These are phyloP conservation scores for Andrena haemorrhoa DNA, from an alignment of 2,888 invertebrate genomes.

Conservation along the genomic window DNA sequence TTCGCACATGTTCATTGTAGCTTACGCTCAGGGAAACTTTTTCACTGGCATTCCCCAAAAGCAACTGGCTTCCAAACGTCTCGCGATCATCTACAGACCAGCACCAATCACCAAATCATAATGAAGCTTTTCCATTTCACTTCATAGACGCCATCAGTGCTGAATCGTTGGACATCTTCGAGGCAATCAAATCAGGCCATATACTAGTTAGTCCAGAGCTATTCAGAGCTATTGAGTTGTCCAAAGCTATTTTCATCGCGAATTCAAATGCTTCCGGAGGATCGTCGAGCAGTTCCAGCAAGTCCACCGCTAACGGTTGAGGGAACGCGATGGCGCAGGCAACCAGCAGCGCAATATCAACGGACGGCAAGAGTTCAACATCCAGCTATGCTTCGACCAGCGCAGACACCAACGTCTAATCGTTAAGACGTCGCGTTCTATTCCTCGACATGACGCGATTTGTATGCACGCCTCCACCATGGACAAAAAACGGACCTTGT, in stretches of 20 bases:
- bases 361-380: conserved; percentile 66
- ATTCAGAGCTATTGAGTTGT: too few species aligned
- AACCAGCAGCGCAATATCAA: conserved; percentile 52
- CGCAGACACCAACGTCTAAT: conserved; percentile 65
- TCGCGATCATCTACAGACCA: too few species aligned
- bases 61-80: too few species aligned
- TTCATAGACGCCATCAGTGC: conserved; percentile 51
- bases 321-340: too few species aligned
- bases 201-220: too few species aligned
- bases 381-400: conserved; percentile 70
- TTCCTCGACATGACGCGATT: neutral
- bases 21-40: too few species aligned
- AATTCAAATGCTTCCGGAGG: conserved; percentile 62
- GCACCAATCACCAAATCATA: neutral
- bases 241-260: conserved; percentile 65
- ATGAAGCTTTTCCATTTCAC: conserved; percentile 9
- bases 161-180: conserved; percentile 61
- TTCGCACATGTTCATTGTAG: too few species aligned
- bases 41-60: too few species aligned
- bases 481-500: neutral
- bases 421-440: neutral
- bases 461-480: neutral
- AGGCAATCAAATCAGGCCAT: conserved; percentile 49
- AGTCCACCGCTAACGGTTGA: conserved; percentile 68
- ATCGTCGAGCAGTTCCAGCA: conserved; percentile 64